Base-by-base conservation (phyloP, 2,888 invertebrate species). In the Platycnemis pennipes region DNA sequence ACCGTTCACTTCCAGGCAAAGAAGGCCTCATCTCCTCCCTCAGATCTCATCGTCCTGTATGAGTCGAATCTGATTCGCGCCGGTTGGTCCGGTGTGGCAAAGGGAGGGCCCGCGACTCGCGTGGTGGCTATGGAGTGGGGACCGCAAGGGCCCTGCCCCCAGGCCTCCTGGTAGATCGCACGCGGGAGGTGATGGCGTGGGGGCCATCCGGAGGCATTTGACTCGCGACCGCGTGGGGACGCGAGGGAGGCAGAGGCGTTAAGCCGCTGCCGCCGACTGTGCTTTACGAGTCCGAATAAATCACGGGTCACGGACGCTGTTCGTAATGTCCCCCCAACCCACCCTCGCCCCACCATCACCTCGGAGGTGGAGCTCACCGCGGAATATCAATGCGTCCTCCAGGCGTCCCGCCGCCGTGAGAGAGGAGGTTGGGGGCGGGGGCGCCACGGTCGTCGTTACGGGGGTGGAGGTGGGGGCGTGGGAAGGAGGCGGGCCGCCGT, bases 251-350 rank as follows among this genome's bases (percentile, higher is more conserved):
- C 11, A 49, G 49, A 49, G 49, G 49, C 49, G 49, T 49, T 26
- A 26, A 46, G 88, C 69, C 63, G 91, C 44, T 63, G 91, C 63
- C 91, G 91, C 44, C 69, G 91, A 91, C 91, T 22, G 42, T 42
- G 87, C 87, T 91, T 91, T 91, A 91, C 91, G 91, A 91, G 91
- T 63, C 91, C 63, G 91, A 91, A 91, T 91, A 91, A 91, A 91
- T 91, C 91, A 91, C 56, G 91, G 42, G 56, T 44, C 91, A 63
- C 44, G 91, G 56, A 91, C 37, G 91, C 91, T 69, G 91, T 91
- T 91, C 69, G 91, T 63, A 63, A 91, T 91, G 91, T 91, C n/a
- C 56, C 44, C 42, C 63, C 37, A 2, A 13, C 77, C 37, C 77
- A 22, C 11, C 37, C 69, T 3, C 7, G 1, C 69, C n/a, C 77